Evolutionary conservation across 2,888 invertebrate genomes (phyloP).

Genomic region (Athetis lepigone): DNA sequence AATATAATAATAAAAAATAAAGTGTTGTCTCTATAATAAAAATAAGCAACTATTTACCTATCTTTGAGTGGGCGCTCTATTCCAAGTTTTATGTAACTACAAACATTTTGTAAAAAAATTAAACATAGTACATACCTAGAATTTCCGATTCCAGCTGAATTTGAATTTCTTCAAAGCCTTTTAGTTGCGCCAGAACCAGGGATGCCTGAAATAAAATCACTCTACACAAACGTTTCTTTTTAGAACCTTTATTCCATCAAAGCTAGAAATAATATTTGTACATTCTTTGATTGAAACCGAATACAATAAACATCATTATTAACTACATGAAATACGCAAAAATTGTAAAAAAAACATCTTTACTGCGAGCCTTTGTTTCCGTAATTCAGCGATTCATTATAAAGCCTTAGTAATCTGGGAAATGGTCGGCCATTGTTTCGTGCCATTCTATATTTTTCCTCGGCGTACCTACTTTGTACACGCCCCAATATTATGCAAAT

Average conservation of each 20-base stretch:
- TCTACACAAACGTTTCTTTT: slow-evolving; percentile 15
- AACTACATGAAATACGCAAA: slow-evolving; percentile 21
- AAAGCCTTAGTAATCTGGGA: slow-evolving; percentile 66
- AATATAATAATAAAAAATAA: too few relatives aligned
- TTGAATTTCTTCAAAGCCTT: slow-evolving; percentile 20
- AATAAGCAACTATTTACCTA: too few relatives aligned
- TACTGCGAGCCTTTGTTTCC: slow-evolving; percentile 52
- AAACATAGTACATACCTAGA: slow-evolving; percentile 4
- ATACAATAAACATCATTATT: slow-evolving; percentile 35
- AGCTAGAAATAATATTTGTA: background rate
- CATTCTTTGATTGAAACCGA: slow-evolving; percentile 23
- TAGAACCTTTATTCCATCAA: slow-evolving; percentile 23
- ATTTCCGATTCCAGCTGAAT: background rate
- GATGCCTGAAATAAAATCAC: slow-evolving; percentile 24
- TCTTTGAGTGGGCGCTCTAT: too few relatives aligned
- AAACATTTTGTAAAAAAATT: background rate
- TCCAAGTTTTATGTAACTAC: background rate
- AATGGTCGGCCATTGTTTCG: slow-evolving; percentile 63
- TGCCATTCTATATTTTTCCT: slow-evolving; percentile 68
- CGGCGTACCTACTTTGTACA: slow-evolving; percentile 66
- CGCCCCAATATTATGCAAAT: slow-evolving; percentile 81
- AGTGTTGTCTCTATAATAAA: too few relatives aligned
- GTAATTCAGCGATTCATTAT: slow-evolving; percentile 57
- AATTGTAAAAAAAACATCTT: slow-evolving; percentile 35
- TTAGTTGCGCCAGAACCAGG: slow-evolving; percentile 16